phyloP scores from a whole-genome alignment of 2,888 invertebrate genomes.

The Polydrusus pterygomalis region DNA sequence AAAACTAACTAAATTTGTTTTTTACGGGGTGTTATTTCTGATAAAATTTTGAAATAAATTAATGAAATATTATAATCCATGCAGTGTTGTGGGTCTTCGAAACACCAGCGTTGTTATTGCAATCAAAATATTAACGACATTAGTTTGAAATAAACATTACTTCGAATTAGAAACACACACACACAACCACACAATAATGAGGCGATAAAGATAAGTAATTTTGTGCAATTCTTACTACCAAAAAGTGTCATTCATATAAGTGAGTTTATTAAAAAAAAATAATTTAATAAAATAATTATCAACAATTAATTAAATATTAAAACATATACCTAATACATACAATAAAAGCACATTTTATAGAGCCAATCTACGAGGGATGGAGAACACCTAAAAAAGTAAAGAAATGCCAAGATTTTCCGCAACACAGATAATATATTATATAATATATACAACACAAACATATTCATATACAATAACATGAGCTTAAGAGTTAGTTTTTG shows the following conservation, averaged over 20 bases:
- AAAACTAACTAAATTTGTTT: no score
- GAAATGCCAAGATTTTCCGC: constrained; percentile 14
- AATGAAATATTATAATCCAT: no score
- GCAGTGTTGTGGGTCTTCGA: no score
- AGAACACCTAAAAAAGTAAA: constrained; percentile 51
- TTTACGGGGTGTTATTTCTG: no score
- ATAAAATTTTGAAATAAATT: no score
- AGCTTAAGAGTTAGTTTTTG: neutral
- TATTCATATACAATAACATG: neutral
- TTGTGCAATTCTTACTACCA: neutral
- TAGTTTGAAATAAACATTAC: no score
- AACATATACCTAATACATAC: constrained; percentile 39
- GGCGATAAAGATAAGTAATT: neutral
- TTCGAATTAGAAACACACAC: neutral
- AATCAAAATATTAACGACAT: no score
- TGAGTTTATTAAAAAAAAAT: neutral
- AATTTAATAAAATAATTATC: neutral
- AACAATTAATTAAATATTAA: constrained; percentile 5
- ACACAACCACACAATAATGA: neutral
- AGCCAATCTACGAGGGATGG: constrained; percentile 54
- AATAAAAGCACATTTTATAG: constrained; percentile 46
- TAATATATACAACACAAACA: neutral
- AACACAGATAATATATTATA: neutral
- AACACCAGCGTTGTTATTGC: no score
- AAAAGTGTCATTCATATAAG: constrained; percentile 21